Evolutionary conservation across 1,140 invertebrate genomes (phyloP).

Genomic region (Drosophila biarmipes): DNA sequence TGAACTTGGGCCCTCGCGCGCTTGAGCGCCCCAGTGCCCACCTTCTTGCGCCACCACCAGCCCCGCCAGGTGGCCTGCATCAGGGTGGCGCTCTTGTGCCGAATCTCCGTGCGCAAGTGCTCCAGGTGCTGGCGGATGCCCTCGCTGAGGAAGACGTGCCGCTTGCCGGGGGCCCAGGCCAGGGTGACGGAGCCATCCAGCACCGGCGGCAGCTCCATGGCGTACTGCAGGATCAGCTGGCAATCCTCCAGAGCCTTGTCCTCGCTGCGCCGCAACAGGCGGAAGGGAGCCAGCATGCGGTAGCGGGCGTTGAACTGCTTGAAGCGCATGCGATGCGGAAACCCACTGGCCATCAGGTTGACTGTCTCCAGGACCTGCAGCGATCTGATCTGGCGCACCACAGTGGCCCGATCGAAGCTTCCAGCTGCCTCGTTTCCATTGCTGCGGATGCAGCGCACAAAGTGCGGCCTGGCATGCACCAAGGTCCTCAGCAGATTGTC

Average conservation of each 20-base stretch:
- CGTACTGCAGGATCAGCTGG: constrained; percentile 90
- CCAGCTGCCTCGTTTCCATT: constrained; percentile 91
- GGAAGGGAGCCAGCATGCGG: constrained; percentile 91
- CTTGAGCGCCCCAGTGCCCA: constrained; percentile 86
- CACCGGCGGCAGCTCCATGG: constrained; percentile 84
- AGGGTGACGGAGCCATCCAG: constrained; percentile 80
- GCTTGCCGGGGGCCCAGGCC: constrained; percentile 92
- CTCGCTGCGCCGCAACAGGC: constrained; percentile 90
- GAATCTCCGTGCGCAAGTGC: constrained; percentile 90
- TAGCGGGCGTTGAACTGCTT: constrained; percentile 96
- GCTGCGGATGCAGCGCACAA: constrained; percentile 95
- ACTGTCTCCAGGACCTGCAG: constrained; percentile 97
- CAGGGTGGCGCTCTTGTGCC: constrained; percentile 90
- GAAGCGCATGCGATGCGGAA: constrained; percentile 97
- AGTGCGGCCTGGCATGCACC: constrained; percentile 96
- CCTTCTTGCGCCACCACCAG: constrained; percentile 89
- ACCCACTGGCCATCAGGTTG: constrained; percentile 96
- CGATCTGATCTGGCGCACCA: constrained; percentile 93
- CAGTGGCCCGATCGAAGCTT: constrained; percentile 91
- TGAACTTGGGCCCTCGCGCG: constrained; percentile 20
- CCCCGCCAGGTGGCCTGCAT: constrained; percentile 94
- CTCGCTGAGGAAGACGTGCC: constrained; percentile 97
- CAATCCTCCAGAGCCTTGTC: constrained; percentile 93
- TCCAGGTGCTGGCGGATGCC: constrained; percentile 95
- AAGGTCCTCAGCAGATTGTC: constrained; percentile 96